Percentiles rank a stretch among this genome's conserved stretches.
Conservation (phyloP, 1,140 invertebrate species). For the Aphelenchoides fujianensis region DNA sequence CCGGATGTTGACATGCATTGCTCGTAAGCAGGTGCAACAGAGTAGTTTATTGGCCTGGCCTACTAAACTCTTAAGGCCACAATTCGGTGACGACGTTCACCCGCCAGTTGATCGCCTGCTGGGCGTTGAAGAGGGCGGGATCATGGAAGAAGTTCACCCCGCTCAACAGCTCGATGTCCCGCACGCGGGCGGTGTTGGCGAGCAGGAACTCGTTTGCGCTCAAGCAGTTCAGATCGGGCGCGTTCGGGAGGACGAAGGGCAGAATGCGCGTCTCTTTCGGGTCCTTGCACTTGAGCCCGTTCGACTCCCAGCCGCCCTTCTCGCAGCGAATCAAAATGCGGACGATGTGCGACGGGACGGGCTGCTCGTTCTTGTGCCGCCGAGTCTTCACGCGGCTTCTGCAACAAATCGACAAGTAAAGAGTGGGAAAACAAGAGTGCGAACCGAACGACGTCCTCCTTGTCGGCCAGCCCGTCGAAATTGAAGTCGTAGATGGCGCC, state of each 20-base stretch:
- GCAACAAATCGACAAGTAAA: background rate
- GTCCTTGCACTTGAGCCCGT: conserved; percentile 32
- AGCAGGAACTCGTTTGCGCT: conserved; percentile 39
- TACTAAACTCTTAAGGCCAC: too few species aligned
- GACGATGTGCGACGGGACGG: conserved; percentile 38
- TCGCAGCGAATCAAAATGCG: conserved; percentile 47
- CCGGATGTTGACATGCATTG: too few species aligned
- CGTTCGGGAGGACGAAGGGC: conserved; percentile 40
- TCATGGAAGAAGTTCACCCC: conserved; percentile 26
- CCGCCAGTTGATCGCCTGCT: conserved; percentile 22
- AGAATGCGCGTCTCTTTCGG: conserved; percentile 35
- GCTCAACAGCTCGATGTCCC: conserved; percentile 41
- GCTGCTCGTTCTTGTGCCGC: conserved; percentile 6
- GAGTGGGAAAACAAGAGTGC: conserved; percentile 1
- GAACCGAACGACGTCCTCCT: conserved; percentile 27
- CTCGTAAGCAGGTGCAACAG: too few species aligned
- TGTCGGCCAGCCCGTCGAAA: conserved; percentile 41
- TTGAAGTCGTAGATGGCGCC: conserved; percentile 43
- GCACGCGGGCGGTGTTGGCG: conserved; percentile 41
- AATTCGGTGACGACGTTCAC: conserved; percentile 26
- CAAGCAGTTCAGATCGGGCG: conserved; percentile 42
- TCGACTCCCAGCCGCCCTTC: conserved; percentile 31
- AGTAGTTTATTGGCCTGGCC: too few species aligned
- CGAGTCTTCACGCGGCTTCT: background rate
- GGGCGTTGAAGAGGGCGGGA: conserved; percentile 23